These are phyloP conservation scores for Laupala kohalensis DNA, from an alignment of 1,140 invertebrate species.

Conservation along the genomic window DNA sequence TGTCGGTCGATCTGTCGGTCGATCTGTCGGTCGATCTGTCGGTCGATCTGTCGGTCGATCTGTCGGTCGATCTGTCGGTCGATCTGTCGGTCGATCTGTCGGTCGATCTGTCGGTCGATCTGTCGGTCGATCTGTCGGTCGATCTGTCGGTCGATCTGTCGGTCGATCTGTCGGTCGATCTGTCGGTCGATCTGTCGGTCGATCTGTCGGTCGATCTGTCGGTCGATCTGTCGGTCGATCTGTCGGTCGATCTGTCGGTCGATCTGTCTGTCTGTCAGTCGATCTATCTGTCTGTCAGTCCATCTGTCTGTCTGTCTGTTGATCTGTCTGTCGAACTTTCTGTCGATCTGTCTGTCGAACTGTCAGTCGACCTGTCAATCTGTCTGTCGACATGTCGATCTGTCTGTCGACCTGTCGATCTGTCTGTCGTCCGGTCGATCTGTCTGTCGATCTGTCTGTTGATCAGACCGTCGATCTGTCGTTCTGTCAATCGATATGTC, in stretches of 20 bases:
- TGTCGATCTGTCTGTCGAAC: constrained; percentile 3
- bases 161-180: background rate
- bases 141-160: constrained; percentile 1
- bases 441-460: no score
- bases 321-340: constrained; percentile 9
- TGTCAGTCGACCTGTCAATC: constrained; percentile 10
- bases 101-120: background rate
- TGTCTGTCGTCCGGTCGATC: no score
- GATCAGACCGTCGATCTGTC: constrained; percentile 13
- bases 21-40: background rate
- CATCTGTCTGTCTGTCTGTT: no score
- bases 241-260: constrained; percentile 6
- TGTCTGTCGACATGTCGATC: no score
- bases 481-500: constrained; percentile 14
- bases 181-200: constrained; percentile 2
- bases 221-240: constrained; percentile 1
- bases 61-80: background rate
- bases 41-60: background rate
- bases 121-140: constrained; percentile 3
- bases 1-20: background rate
- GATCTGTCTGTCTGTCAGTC: no score
- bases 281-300: no score
- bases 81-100: background rate
- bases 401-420: no score
- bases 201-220: constrained; percentile 1